phyloP scores from a whole-genome alignment of 2,113 vertebrate genomes.

The Brachionichthys hirsutus region DNA sequence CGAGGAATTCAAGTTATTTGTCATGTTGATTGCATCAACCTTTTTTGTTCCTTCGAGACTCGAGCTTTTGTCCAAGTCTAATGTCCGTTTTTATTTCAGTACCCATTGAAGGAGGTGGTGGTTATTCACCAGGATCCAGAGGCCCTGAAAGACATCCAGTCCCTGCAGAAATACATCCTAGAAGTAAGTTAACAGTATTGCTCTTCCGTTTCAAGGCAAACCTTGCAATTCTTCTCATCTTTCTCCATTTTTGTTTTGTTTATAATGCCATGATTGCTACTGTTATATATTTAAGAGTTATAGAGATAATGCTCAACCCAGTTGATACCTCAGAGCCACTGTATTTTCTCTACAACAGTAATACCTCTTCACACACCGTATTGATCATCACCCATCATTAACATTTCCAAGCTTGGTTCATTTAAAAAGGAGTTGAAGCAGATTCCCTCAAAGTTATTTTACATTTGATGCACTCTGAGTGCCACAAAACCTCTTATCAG shows the following conservation, averaged over 20 bases:
- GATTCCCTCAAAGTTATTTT: conserved; percentile 20
- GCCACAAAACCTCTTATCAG: conserved; percentile 14
- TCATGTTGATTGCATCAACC: background rate
- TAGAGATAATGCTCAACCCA: conserved; percentile 1
- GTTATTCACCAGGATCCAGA: conserved; percentile 93
- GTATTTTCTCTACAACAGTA: conserved; percentile 8
- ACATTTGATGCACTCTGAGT: conserved; percentile 20
- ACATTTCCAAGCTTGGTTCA: background rate
- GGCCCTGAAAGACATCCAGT: conserved; percentile 86
- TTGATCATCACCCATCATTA: conserved; percentile 15
- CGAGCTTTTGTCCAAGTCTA: conserved; percentile 5
- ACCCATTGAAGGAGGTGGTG: conserved; percentile 95
- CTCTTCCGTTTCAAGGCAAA: background rate
- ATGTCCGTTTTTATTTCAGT: conserved; percentile 75
- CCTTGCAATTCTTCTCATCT: too few species aligned
- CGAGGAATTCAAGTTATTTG: too few species aligned
- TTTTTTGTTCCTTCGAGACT: background rate
- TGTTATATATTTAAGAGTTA: conserved; percentile 2
- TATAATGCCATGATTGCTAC: conserved; percentile 2
- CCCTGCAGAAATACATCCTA: conserved; percentile 93
- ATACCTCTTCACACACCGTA: conserved; percentile 6
- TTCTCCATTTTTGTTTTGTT: background rate
- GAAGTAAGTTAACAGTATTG: conserved; percentile 80
- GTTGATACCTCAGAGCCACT: conserved; percentile 16
- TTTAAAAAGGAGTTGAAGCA: conserved; percentile 6